phyloP scores from a whole-genome alignment of 2,888 invertebrate genomes.

The Eilema griseolum region DNA sequence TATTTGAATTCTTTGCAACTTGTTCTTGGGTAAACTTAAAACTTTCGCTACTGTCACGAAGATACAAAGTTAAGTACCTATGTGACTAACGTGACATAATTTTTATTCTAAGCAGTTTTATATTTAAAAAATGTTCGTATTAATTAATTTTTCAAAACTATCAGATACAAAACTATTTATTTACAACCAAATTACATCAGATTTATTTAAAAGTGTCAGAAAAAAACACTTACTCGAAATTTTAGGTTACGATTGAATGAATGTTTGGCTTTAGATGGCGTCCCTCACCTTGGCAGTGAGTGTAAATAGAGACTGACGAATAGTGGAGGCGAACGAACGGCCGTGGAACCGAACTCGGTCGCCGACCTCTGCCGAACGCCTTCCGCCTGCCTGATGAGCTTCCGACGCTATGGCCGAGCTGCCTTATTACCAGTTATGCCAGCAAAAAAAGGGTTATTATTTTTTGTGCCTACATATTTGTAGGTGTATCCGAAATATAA shows the following conservation, averaged over 20 bases:
- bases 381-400: conserved; percentile 72
- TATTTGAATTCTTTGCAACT: background rate
- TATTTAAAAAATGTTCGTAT: background rate
- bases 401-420: conserved; percentile 61
- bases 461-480: conserved; percentile 9
- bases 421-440: conserved; percentile 44
- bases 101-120: background rate
- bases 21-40: background rate
- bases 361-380: conserved; percentile 71
- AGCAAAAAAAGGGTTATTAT: conserved; percentile 20
- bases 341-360: conserved; percentile 78
- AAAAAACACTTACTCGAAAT: conserved; percentile 13
- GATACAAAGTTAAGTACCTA: conserved; percentile 17
- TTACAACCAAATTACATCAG: background rate
- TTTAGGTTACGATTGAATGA: conserved; percentile 33
- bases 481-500: background rate
- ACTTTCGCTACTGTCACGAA: conserved; percentile 26
- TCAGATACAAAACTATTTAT: background rate
- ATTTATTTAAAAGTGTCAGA: conserved; percentile 2
- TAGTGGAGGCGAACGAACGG: conserved; percentile 74
- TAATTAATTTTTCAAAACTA: too few species aligned
- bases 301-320: conserved; percentile 63
- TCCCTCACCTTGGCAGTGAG: conserved; percentile 80
- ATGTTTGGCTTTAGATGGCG: conserved; percentile 51
- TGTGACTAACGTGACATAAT: background rate